These are phyloP conservation scores for Mus spicilegus DNA, from an alignment of 2,113 vertebrate genomes.

Conservation along the genomic window DNA sequence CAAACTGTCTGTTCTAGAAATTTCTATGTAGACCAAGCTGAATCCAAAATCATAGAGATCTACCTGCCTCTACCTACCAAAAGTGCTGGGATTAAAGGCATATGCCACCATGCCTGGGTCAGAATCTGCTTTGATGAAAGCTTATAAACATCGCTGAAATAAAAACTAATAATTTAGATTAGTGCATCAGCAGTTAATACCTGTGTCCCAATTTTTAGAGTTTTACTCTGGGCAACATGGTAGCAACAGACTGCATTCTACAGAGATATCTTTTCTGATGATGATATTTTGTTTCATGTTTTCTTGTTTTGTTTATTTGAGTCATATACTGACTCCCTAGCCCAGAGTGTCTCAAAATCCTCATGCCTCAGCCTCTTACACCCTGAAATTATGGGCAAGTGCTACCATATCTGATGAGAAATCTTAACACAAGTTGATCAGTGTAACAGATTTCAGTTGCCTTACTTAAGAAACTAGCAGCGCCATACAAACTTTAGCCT, in stretches of 20 bases:
- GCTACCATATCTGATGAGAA: not conserved
- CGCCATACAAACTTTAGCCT: not conserved
- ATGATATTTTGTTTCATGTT: not conserved
- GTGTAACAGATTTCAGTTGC: not conserved
- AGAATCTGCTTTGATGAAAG: not conserved
- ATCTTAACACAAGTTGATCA: not conserved
- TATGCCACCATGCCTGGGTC: not conserved
- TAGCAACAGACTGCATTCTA: not conserved
- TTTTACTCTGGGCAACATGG: not conserved
- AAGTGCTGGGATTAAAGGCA: not conserved
- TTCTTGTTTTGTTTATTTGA: not conserved
- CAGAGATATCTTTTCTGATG: not conserved
- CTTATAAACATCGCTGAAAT: not conserved
- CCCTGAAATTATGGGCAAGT: not conserved
- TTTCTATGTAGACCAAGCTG: not conserved
- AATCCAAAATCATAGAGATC: not conserved
- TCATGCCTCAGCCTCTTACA: not conserved
- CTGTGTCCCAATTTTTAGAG: not conserved
- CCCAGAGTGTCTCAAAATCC: not conserved
- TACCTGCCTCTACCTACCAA: not conserved
- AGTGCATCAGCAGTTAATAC: not conserved
- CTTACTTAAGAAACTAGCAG: not conserved
- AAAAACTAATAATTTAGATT: not conserved
- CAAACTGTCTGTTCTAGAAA: not conserved
- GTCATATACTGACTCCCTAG: not conserved